phyloP scores from a whole-genome alignment of 2,797 vertebrate species.

The Helarctos malayanus region DNA sequence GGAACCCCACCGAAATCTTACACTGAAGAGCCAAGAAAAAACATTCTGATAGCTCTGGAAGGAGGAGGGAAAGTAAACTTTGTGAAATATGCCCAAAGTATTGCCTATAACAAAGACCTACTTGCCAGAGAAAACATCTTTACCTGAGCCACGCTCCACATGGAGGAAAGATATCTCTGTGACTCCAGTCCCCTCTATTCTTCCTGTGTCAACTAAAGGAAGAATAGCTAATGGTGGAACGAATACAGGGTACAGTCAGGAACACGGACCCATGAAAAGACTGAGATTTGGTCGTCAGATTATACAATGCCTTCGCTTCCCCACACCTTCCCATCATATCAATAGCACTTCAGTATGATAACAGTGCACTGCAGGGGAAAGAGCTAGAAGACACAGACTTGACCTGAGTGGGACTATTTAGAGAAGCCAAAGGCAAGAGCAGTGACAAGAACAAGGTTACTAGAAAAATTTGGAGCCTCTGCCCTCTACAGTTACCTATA shows the following conservation, averaged over 20 bases:
- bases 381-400: background rate
- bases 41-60: background rate
- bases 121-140: background rate
- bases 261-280: background rate
- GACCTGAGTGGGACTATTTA: background rate
- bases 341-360: too few species aligned
- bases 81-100: background rate
- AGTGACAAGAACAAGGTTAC: background rate
- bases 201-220: background rate
- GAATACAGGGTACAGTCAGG: background rate
- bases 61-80: background rate
- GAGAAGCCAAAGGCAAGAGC: background rate
- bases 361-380: background rate
- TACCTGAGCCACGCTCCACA: background rate
- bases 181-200: background rate
- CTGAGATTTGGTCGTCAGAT: background rate
- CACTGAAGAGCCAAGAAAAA: background rate
- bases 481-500: too few species aligned
- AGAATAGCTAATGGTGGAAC: background rate
- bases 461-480: background rate
- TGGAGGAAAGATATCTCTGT: background rate
- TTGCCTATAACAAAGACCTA: background rate
- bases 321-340: too few species aligned
- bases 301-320: background rate
- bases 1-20: background rate